These are phyloP conservation scores for Pedionomus torquatus DNA, from an alignment of 2,113 vertebrate species.

Conservation along the genomic window DNA sequence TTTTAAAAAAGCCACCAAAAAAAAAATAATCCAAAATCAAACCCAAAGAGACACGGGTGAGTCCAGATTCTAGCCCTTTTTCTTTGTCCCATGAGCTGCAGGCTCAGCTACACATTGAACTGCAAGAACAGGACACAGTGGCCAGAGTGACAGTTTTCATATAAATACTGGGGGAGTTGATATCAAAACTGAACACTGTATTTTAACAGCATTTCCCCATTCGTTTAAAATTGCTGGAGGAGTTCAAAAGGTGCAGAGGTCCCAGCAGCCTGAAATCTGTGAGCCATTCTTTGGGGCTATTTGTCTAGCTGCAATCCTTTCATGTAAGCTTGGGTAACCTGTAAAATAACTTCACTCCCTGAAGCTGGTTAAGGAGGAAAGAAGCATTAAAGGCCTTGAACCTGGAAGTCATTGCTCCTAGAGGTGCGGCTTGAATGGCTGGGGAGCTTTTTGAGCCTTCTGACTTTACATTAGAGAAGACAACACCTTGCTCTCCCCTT, in stretches of 20 bases:
- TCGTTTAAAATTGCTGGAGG: neutral
- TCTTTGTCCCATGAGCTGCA: neutral
- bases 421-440: neutral
- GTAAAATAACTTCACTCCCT: neutral
- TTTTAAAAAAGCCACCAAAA: neutral
- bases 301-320: neutral
- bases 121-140: neutral
- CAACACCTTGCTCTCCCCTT: neutral
- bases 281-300: neutral
- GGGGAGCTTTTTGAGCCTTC: neutral
- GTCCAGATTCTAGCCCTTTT: neutral
- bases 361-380: neutral
- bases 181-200: fast-evolving
- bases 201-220: neutral
- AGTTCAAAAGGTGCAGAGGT: neutral
- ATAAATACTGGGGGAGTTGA: neutral
- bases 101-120: neutral
- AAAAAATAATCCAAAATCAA: neutral
- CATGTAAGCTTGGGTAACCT: neutral
- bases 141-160: neutral
- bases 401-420: neutral
- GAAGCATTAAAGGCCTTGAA: slow-evolving; percentile 15
- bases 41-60: neutral
- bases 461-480: neutral
- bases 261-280: neutral